phyloP scores from a whole-genome alignment of 2,113 vertebrate genomes.

The Origma solitaria region DNA sequence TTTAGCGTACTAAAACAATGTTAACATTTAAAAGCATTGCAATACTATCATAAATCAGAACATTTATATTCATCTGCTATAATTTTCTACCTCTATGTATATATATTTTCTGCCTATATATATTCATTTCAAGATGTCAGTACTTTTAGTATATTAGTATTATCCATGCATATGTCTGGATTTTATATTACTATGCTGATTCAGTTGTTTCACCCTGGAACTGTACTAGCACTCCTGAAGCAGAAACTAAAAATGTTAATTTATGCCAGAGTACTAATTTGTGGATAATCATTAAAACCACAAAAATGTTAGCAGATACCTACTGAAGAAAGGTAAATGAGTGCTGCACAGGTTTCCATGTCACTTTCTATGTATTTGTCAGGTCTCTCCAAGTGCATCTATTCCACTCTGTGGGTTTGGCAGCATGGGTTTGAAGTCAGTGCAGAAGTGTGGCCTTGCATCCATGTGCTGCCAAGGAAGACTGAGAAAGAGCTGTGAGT shows the following conservation, averaged over 20 bases:
- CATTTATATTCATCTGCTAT: not conserved
- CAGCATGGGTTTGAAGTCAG: not conserved
- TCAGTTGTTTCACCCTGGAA: not conserved
- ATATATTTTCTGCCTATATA: not conserved
- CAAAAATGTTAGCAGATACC: not conserved
- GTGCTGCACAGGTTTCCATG: not conserved
- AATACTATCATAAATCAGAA: not conserved
- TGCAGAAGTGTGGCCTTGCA: not conserved
- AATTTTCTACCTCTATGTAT: not conserved
- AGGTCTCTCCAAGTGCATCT: not conserved
- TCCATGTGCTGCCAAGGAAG: not conserved
- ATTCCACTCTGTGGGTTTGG: not conserved
- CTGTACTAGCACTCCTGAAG: not conserved
- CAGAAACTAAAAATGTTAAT: not conserved
- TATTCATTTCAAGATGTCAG: not conserved
- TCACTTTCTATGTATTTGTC: not conserved
- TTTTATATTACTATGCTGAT: not conserved
- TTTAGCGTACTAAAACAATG: not conserved
- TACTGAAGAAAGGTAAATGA: not conserved
- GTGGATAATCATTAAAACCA: not conserved
- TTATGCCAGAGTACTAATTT: not conserved
- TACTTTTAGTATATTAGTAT: not conserved
- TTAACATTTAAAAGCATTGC: not conserved
- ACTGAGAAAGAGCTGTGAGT: not conserved
- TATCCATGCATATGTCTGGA: not conserved